Evolutionary conservation across 2,797 vertebrate genomes (phyloP).

Genomic region (Ciconia nigra): DNA sequence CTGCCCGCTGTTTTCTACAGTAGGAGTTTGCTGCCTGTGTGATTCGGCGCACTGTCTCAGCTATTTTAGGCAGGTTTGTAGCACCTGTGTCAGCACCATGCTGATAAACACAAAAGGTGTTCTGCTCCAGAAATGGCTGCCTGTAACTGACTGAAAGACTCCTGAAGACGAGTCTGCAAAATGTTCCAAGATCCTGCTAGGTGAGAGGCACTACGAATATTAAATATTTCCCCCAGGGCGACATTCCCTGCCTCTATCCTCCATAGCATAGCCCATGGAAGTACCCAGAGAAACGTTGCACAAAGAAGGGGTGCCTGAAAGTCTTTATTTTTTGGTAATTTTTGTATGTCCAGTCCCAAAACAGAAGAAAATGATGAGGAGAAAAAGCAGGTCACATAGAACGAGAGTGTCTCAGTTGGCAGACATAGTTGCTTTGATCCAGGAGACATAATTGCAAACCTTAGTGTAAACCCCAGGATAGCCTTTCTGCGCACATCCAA

Average conservation of each 20-base stretch:
- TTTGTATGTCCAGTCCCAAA: not conserved
- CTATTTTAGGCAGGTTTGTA: not conserved
- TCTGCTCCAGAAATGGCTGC: not conserved
- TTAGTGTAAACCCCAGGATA: constrained; percentile 85
- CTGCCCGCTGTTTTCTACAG: not conserved
- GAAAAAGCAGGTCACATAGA: not conserved
- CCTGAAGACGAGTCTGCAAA: not conserved
- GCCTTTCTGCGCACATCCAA: constrained; percentile 77
- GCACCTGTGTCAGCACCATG: not conserved
- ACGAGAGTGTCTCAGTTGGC: constrained; percentile 48
- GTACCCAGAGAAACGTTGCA: not conserved
- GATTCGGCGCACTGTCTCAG: not conserved
- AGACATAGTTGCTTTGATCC: constrained; percentile 78
- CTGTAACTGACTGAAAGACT: not conserved
- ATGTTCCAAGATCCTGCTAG: not conserved
- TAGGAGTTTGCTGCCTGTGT: not conserved
- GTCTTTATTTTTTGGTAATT: not conserved
- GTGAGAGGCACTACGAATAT: not conserved
- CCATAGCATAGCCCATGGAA: not conserved
- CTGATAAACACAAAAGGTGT: not conserved
- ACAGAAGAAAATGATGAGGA: not conserved
- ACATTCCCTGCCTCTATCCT: not conserved
- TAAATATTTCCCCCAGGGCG: not conserved
- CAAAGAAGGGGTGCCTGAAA: not conserved
- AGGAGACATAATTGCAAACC: constrained; percentile 82